phyloP scores from a whole-genome alignment of 2,888 invertebrate genomes.

The Yponomeuta sedellus region DNA sequence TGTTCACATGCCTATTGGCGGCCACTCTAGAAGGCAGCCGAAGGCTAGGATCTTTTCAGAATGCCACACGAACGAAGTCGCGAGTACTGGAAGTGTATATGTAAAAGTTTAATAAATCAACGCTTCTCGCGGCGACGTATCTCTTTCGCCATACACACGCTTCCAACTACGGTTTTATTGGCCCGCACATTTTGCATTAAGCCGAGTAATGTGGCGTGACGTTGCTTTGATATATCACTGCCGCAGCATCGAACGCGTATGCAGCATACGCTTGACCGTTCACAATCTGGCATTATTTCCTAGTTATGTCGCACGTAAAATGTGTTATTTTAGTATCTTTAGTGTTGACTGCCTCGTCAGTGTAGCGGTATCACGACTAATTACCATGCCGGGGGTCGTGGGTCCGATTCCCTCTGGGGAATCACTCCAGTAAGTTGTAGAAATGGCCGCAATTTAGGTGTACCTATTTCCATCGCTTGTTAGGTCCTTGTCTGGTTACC shows the following conservation, averaged over 20 bases:
- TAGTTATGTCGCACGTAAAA: not conserved
- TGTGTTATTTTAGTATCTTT: too few species aligned
- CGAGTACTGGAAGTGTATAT: not conserved
- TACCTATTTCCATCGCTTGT: too few species aligned
- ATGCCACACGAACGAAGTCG: not conserved
- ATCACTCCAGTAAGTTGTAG: too few species aligned
- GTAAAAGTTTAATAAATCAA: constrained; percentile 4
- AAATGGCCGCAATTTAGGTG: too few species aligned
- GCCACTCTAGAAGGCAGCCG: too few species aligned
- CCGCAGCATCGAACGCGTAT: not conserved
- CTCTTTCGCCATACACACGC: constrained; percentile 2
- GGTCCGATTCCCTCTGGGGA: too few species aligned
- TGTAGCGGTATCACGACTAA: too few species aligned
- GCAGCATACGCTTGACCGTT: not conserved
- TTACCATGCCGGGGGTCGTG: too few species aligned
- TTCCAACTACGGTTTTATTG: constrained; percentile 10
- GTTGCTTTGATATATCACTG: not conserved
- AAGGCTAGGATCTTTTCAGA: too few species aligned
- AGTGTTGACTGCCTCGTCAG: too few species aligned
- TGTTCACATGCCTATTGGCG: too few species aligned
- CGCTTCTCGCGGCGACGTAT: not conserved
- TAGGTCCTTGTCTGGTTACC: too few species aligned
- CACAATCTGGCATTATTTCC: not conserved
- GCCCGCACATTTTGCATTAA: constrained; percentile 7
- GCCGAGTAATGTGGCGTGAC: not conserved